These are phyloP conservation scores for Cyclura pinguis DNA, from an alignment of 2,797 vertebrate species.

Conservation along the genomic window DNA sequence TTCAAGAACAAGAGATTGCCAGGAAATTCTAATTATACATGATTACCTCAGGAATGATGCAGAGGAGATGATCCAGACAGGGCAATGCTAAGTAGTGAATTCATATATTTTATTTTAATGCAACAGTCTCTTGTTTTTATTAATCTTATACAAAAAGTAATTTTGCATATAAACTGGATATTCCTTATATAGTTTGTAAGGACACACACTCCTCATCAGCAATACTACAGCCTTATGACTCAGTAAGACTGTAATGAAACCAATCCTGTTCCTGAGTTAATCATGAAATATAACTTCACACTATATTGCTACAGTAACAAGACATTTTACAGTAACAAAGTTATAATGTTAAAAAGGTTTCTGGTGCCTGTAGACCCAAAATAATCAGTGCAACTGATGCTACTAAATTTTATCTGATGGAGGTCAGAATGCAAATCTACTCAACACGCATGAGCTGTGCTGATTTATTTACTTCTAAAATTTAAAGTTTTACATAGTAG, in stretches of 20 bases:
- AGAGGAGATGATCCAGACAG: neutral
- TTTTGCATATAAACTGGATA: conserved; percentile 25
- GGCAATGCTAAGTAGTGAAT: neutral
- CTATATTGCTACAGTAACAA: conserved; percentile 73
- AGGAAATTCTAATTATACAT: neutral
- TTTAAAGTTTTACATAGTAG: conserved; percentile 65
- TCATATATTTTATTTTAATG: conserved; percentile 15
- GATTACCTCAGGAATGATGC: neutral
- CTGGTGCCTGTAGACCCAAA: conserved; percentile 34
- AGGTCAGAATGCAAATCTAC: conserved; percentile 40
- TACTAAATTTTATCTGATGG: conserved; percentile 3
- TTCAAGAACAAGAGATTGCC: neutral
- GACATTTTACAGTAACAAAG: conserved; percentile 75
- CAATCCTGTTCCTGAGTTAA: conserved; percentile 79
- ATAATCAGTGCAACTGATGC: conserved; percentile 44
- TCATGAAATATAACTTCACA: conserved; percentile 74
- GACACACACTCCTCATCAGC: conserved; percentile 56
- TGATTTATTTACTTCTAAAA: conserved; percentile 62
- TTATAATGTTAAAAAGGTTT: conserved; percentile 59
- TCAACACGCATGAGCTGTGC: neutral
- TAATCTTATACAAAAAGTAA: conserved; percentile 32
- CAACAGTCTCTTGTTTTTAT: conserved; percentile 31
- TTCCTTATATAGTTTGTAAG: conserved; percentile 52
- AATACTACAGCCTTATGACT: conserved; percentile 60
- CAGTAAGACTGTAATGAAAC: conserved; percentile 58